These are phyloP conservation scores for Antheraea assamensis DNA, from an alignment of 2,888 invertebrate species.

Conservation along the genomic window DNA sequence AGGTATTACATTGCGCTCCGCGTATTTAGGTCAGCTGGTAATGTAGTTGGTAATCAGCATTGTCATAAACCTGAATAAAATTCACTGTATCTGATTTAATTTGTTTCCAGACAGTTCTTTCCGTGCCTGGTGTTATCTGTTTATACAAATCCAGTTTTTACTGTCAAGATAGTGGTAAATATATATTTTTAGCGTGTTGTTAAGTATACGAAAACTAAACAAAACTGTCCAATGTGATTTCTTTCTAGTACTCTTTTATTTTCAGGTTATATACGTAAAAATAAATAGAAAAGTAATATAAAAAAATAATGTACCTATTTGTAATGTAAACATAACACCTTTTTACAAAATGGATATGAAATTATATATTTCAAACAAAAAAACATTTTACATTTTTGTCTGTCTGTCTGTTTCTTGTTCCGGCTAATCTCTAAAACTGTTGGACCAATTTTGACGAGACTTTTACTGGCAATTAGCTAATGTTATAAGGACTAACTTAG, in stretches of 20 bases:
- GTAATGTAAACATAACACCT: too few relatives aligned
- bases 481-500: too few relatives aligned
- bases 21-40: conserved; percentile 62
- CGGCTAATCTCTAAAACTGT: too few relatives aligned
- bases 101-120: conserved; percentile 39
- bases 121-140: conserved; percentile 35
- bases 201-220: too few relatives aligned
- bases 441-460: too few relatives aligned
- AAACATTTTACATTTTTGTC: too few relatives aligned
- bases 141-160: neutral
- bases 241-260: neutral
- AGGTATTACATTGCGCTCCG: conserved; percentile 45
- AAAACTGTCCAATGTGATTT: neutral
- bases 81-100: conserved; percentile 55
- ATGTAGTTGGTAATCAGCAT: conserved; percentile 63
- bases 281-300: too few relatives aligned
- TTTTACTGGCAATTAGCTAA: too few relatives aligned
- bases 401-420: too few relatives aligned
- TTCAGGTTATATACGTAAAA: neutral
- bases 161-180: neutral
- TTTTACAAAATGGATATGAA: too few relatives aligned
- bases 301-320: too few relatives aligned
- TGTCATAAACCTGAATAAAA: conserved; percentile 62
- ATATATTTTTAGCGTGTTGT: neutral
- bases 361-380: too few relatives aligned